Evolutionary conservation across 2,113 vertebrate species (phyloP), one percentile per base, ranked within the genome.

Genomic region (Larimichthys crocea): DNA sequence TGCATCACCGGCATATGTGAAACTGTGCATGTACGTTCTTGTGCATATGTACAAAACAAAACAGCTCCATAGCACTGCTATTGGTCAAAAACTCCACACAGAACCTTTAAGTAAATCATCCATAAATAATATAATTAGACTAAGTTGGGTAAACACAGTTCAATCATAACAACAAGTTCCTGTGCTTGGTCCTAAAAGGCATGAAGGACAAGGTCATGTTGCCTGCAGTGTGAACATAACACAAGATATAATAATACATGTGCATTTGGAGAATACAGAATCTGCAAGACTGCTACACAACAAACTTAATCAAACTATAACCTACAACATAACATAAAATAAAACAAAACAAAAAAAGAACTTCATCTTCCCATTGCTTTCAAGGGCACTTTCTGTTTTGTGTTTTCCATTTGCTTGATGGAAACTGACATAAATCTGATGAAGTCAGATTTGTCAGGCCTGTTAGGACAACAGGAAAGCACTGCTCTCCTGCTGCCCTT

Each of bases 391-490:
- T 44, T 29, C 16, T 24, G 2, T 67, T 53, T 61, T 31, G 17
- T 29, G 1, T 62, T 62, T 68, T 67, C 15, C 16, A 46, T 16
- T 79, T 42, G 53, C 29, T 74, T 74, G 46, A 67, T 68, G 15
- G 17, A 48, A 68, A 53, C n/a, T n/a, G 31, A 59, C 10, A 0
- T 42, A 50, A 63, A 57, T 72, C 29, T 44, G 52, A 67, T 12
- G 8, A 26, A 74, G n/a, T 29, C 17, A 44, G 19, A 46, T 44
- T 77, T 61, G 48, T 44, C 35, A 35, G 49, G 11, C 2, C 31
- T 57, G 49, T 71, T 79, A 63, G 55, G 46, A 44, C 31, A 53
- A 56, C 55, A 62, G 62, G 31, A 29, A 50, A 75, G 17, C 50
- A 65, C 59, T 66, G 20, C 61, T 35, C 31, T 44, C 20, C 48